These are phyloP conservation scores for Plagodis dolabraria DNA, from an alignment of 2,888 invertebrate genomes.

Conservation along the genomic window DNA sequence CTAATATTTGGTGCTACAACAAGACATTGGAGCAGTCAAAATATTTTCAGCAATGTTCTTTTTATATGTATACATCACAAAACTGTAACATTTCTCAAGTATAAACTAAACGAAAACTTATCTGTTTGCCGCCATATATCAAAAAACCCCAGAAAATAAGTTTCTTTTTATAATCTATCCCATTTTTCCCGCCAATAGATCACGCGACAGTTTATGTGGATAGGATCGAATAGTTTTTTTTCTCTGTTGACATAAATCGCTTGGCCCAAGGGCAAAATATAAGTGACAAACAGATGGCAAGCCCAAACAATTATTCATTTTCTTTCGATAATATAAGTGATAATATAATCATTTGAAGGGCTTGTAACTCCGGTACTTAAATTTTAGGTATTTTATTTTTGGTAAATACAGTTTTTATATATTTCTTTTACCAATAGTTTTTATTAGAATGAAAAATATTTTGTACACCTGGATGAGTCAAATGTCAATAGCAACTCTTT, in stretches of 20 bases:
- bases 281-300: slow-evolving; percentile 9
- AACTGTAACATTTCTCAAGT: slow-evolving; percentile 4
- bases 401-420: no score
- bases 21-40: no score
- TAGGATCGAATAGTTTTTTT: slow-evolving; percentile 58
- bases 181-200: slow-evolving; percentile 39
- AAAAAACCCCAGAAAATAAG: slow-evolving; percentile 35
- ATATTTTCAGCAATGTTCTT: no score
- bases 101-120: slow-evolving; percentile 30
- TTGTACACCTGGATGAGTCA: no score
- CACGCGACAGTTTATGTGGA: slow-evolving; percentile 41
- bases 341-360: no score
- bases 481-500: no score
- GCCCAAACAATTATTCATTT: not conserved
- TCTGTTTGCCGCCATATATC: slow-evolving; percentile 36
- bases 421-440: no score
- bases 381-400: no score
- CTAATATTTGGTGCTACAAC: no score
- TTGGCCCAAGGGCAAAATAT: slow-evolving; percentile 42
- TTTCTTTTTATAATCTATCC: slow-evolving; percentile 40
- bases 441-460: no score
- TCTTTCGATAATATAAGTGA: not conserved
- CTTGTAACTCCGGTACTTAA: no score
- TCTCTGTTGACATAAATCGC: slow-evolving; percentile 72
- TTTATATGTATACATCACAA: not conserved